Conservation (phyloP, 2,888 invertebrate species). For the Phalera bucephala region DNA sequence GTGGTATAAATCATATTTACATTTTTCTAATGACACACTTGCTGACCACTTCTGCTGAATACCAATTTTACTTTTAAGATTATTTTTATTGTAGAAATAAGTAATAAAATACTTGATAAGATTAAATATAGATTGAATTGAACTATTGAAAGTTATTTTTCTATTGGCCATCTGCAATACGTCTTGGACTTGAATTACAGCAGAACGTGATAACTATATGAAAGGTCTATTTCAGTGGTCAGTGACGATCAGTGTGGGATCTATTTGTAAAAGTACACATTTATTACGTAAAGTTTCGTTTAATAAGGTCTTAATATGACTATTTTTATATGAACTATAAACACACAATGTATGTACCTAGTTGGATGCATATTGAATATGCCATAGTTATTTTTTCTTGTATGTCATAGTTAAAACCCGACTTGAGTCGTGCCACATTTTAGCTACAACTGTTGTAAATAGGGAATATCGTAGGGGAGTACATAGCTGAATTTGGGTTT, state of each 20-base stretch:
- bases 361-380: constrained; percentile 21
- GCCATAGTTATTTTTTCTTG: constrained; percentile 6
- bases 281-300: constrained; percentile 26
- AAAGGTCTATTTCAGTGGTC: constrained; percentile 32
- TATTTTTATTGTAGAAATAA: too few species aligned
- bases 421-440: background rate
- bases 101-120: too few species aligned
- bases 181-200: constrained; percentile 26
- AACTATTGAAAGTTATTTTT: constrained; percentile 62
- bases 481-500: constrained; percentile 14
- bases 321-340: constrained; percentile 56
- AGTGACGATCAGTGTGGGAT: constrained; percentile 26
- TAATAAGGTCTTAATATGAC: constrained; percentile 38
- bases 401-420: background rate
- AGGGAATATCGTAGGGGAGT: too few species aligned
- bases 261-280: constrained; percentile 28
- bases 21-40: constrained; percentile 31
- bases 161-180: constrained; percentile 53
- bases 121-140: too few species aligned
- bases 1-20: constrained; percentile 47
- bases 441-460: background rate
- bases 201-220: constrained; percentile 12
- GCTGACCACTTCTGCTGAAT: constrained; percentile 23
- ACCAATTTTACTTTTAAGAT: background rate
- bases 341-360: constrained; percentile 28